phyloP scores from a whole-genome alignment of 2,888 invertebrate species.

The Dinocampus coccinellae region DNA sequence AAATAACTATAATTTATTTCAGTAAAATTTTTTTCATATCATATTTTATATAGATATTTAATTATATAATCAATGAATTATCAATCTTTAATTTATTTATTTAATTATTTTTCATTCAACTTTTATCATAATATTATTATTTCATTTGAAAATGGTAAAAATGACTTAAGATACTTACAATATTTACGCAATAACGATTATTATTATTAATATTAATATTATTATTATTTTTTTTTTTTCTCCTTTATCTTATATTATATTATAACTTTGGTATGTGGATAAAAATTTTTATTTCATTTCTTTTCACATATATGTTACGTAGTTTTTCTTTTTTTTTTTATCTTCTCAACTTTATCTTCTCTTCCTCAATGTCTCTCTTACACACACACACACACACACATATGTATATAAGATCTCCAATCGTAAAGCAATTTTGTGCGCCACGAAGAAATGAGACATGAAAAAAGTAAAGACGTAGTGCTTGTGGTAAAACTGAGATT shows the following conservation, averaged over 20 bases:
- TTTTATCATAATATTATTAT: conserved; percentile 22
- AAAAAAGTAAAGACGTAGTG: neutral
- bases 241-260: neutral
- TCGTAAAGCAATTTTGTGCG: neutral
- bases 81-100: conserved; percentile 7
- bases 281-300: neutral
- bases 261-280: neutral
- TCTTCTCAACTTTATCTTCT: neutral
- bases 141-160: conserved; percentile 60
- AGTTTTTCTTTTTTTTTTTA: too few relatives aligned
- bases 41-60: too few relatives aligned
- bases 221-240: too few relatives aligned
- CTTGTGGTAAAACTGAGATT: neutral
- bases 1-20: neutral
- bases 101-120: conserved; percentile 1
- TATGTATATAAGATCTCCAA: neutral
- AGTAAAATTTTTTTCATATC: too few relatives aligned
- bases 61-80: neutral
- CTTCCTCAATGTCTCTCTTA: neutral
- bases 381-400: neutral
- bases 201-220: neutral
- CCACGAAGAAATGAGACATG: neutral
- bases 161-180: conserved; percentile 50
- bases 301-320: too few relatives aligned
- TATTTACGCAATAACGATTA: neutral